Evolutionary conservation across 1,140 invertebrate species (phyloP), one percentile per base, ranked within the genome.

Genomic region (Apis cerana): DNA sequence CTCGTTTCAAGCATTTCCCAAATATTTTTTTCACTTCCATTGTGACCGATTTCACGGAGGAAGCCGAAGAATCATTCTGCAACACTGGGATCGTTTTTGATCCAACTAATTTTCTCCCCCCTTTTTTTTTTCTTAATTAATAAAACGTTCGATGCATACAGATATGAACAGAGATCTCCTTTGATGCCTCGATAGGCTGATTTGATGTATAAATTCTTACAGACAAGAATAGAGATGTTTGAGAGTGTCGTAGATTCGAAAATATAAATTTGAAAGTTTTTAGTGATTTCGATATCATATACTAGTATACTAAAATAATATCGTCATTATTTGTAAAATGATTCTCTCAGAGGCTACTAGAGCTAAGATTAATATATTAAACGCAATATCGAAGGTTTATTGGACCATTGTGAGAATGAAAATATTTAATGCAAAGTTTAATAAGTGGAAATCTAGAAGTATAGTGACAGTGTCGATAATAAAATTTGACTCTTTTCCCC

Each of bases 381-480:
- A 62, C 0, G n/a, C 4, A 33, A 33, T 33, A 33, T 27, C 1
- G 1, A 33, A 33, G 3, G 33, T 33, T 33, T 33, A 33, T 2
- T 43, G 3, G 0, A 43, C 7, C 33, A 43, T 43, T 43, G 33
- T 43, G 33, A 43, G 33, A 43, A 43, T 43, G 33, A 0, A 7
- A 43, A 43, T 43, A 43, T 43, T 23, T 27, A 8, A 56, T 4
- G 69, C 10, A 19, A 59, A 23, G 13, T 23, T 48, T 43, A 43
- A 11, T 33, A 59, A 74, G 8, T 48, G 17, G n/a, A 27, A 52
- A 52, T 21, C 17, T 23, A 7, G 61, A 59, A 64, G 48, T 64
- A 64, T 50, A n/a, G 23, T 65, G 74, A 65, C 54, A 48, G 19
- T 11, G 27, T 76, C 23, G 74, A 65, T 76, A 75, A 75, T 75